Percentiles rank a stretch among this genome's conserved stretches.
Conservation (phyloP, 2,888 invertebrate genomes). For the Drosophila yooni region DNA sequence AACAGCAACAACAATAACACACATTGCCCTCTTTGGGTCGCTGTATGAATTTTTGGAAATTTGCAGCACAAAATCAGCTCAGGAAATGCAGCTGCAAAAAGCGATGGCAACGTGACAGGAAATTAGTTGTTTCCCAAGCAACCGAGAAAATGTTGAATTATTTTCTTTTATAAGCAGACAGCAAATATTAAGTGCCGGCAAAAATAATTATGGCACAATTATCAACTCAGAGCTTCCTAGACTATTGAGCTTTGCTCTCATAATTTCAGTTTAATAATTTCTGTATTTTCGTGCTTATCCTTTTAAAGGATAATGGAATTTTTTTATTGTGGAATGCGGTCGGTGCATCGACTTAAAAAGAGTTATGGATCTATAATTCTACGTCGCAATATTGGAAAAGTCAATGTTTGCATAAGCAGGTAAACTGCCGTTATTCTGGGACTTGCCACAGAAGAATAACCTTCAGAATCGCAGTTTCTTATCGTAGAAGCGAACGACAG, state of each 20-base stretch:
- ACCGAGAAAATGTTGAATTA: not conserved
- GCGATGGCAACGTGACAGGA: slow-evolving; percentile 47
- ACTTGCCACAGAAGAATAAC: not conserved
- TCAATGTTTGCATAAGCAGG: not conserved
- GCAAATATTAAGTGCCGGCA: not conserved
- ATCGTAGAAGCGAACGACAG: not conserved
- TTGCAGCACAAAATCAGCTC: slow-evolving; percentile 64
- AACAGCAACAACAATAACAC: slow-evolving; percentile 10
- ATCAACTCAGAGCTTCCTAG: not conserved
- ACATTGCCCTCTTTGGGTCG: slow-evolving; percentile 35
- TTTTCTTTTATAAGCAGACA: not conserved
- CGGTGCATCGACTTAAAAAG: not conserved
- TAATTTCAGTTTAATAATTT: not conserved
- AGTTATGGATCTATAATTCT: not conserved
- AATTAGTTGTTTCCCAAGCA: not conserved
- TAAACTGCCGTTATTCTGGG: not conserved
- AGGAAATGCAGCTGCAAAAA: slow-evolving; percentile 48
- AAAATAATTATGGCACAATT: not conserved
- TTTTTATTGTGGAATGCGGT: not conserved
- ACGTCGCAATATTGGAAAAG: not conserved
- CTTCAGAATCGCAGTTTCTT: not conserved
- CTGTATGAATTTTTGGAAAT: slow-evolving; percentile 51
- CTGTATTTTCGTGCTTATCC: not conserved
- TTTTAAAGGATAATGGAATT: not conserved
- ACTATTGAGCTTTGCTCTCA: not conserved